phyloP scores from a whole-genome alignment of 1,140 invertebrate genomes.

The Antheraea mylitta region DNA sequence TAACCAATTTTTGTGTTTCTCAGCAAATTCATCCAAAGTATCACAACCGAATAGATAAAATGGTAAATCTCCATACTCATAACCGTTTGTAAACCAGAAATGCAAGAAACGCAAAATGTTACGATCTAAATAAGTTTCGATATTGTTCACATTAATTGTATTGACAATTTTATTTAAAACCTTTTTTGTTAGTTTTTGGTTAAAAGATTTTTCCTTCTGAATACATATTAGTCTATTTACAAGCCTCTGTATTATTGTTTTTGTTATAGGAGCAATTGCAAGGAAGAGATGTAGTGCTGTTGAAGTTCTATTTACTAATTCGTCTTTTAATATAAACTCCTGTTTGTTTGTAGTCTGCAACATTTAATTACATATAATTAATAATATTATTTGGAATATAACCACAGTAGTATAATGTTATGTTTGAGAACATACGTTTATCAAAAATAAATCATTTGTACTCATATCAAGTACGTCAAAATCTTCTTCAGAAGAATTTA shows the following conservation, averaged over 20 bases:
- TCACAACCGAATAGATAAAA: slow-evolving; percentile 46
- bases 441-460: slow-evolving; percentile 50
- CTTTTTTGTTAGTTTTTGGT: slow-evolving; percentile 43
- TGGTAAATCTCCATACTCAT: slow-evolving; percentile 46
- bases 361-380: slow-evolving; percentile 12
- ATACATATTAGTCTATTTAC: slow-evolving; percentile 39
- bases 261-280: slow-evolving; percentile 42
- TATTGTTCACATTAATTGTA: slow-evolving; percentile 24
- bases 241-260: slow-evolving; percentile 37
- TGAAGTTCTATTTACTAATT: slow-evolving; percentile 60
- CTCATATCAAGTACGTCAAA: slow-evolving; percentile 32
- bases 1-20: slow-evolving; percentile 51
- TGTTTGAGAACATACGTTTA: slow-evolving; percentile 41
- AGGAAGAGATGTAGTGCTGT: slow-evolving; percentile 57
- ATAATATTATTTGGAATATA: neutral
- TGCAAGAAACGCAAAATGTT: slow-evolving; percentile 48
- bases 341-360: slow-evolving; percentile 48
- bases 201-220: slow-evolving; percentile 50
- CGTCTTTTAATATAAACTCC: slow-evolving; percentile 56
- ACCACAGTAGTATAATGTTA: neutral
- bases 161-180: slow-evolving; percentile 47
- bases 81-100: slow-evolving; percentile 50
- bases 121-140: slow-evolving; percentile 44
- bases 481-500: slow-evolving; percentile 32
- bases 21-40: slow-evolving; percentile 34